A percentile compares a stretch with the other conserved stretches of the same genome.
Evolutionary conservation across 1,140 invertebrate species (phyloP).

Genomic region (Aphelenchoides besseyi): DNA sequence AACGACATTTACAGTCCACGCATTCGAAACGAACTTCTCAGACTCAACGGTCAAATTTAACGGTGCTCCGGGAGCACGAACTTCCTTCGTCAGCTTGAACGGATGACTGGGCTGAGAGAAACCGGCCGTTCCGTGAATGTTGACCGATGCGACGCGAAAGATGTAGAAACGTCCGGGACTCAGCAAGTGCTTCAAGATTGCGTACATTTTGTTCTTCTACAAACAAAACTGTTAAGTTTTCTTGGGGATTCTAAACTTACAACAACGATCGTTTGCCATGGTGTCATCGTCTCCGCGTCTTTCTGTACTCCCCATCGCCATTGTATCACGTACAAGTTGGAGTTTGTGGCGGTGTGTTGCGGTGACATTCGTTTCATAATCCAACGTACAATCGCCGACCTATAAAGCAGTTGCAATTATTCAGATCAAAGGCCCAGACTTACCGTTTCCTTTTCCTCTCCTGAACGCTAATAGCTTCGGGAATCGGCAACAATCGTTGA

Average conservation of each 20-base stretch:
- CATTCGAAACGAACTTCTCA: slow-evolving; percentile 6
- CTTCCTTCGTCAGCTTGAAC: slow-evolving; percentile 57
- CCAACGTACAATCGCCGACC: slow-evolving; percentile 55
- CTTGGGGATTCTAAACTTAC: slow-evolving; percentile 21
- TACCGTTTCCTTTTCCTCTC: slow-evolving; percentile 55
- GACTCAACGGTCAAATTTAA: slow-evolving; percentile 45
- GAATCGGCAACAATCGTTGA: slow-evolving; percentile 45
- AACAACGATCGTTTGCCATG: slow-evolving; percentile 56
- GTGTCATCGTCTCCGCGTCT: slow-evolving; percentile 49
- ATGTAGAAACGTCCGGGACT: slow-evolving; percentile 56
- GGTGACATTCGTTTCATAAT: slow-evolving; percentile 47
- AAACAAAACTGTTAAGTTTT: slow-evolving; percentile 5
- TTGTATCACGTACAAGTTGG: slow-evolving; percentile 56
- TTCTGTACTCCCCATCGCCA: slow-evolving; percentile 56
- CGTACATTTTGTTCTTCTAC: slow-evolving; percentile 59
- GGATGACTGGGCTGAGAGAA: slow-evolving; percentile 48
- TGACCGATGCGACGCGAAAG: slow-evolving; percentile 47
- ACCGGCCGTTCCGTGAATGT: slow-evolving; percentile 26
- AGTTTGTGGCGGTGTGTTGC: slow-evolving; percentile 46
- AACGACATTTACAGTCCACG: slow-evolving; percentile 34
- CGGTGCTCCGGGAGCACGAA: slow-evolving; percentile 48
- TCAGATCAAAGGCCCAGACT: slow-evolving; percentile 22
- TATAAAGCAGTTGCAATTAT: slow-evolving; percentile 12
- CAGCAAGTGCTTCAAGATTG: slow-evolving; percentile 56
- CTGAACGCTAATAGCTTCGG: slow-evolving; percentile 46